Evolutionary conservation across 2,888 invertebrate species (phyloP).

Genomic region (Helleia helle): DNA sequence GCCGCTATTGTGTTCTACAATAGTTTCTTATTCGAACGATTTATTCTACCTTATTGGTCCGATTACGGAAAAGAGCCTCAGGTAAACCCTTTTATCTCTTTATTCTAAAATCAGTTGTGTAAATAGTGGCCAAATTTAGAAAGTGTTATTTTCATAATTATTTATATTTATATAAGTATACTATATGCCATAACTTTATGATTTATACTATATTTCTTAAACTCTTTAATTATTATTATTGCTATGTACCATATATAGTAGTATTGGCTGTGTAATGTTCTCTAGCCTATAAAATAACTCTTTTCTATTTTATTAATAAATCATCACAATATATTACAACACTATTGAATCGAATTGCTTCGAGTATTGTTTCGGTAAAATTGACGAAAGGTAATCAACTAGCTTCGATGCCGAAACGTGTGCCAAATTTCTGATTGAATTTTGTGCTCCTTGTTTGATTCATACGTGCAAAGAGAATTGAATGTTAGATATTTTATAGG

Average conservation of each 20-base stretch:
- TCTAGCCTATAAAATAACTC: no score
- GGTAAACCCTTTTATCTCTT: constrained; percentile 25
- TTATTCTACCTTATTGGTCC: constrained; percentile 80
- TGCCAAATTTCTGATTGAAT: neutral
- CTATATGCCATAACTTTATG: no score
- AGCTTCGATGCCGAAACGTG: neutral
- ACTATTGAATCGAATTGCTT: no score
- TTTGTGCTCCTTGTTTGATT: neutral
- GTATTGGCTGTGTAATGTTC: no score
- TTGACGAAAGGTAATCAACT: neutral
- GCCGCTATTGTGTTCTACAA: constrained; percentile 85
- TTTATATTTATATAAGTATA: no score
- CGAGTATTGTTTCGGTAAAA: neutral
- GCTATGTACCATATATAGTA: no score
- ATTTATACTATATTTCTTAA: no score
- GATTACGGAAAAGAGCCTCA: constrained; percentile 73
- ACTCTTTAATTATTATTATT: no score
- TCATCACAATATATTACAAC: no score
- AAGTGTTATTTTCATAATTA: no score
- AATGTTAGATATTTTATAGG: constrained; percentile 27
- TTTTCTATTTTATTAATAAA: no score
- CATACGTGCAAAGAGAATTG: neutral
- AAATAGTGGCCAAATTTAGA: no score
- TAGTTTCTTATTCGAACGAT: constrained; percentile 86
- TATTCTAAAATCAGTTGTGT: neutral